These are phyloP conservation scores for Montipora foliosa DNA, from an alignment of 64 coral and sea anemone species.

Conservation along the genomic window DNA sequence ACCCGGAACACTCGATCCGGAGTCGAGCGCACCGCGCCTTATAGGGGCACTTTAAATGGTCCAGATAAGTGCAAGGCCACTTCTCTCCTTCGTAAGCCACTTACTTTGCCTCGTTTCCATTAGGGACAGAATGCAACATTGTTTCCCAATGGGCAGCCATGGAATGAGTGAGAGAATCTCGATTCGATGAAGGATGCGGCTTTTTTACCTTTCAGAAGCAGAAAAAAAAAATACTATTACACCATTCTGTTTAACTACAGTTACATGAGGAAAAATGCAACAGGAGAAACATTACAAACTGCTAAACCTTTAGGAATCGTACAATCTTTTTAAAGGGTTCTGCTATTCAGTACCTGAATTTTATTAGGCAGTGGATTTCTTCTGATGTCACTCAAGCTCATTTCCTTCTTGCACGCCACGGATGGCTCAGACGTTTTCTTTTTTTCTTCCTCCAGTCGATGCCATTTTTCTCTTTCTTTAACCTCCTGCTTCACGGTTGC, in stretches of 20 bases:
- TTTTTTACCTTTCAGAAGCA: conserved; percentile 24
- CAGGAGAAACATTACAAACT: too few species aligned
- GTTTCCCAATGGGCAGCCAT: conserved; percentile 42
- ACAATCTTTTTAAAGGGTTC: neutral
- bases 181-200: neutral
- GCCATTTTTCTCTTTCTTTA: conserved; percentile 16
- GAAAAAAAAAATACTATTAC: too few species aligned
- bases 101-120: conserved; percentile 15
- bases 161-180: conserved; percentile 33
- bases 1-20: too few species aligned
- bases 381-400: conserved; percentile 28
- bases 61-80: too few species aligned
- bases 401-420: conserved; percentile 18
- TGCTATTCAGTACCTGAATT: conserved; percentile 46
- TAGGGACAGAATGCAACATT: neutral
- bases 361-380: conserved; percentile 66
- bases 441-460: conserved; percentile 35
- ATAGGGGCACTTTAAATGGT: too few species aligned
- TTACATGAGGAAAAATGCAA: too few species aligned
- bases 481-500: conserved; percentile 21
- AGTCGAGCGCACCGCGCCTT: too few species aligned
- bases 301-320: too few species aligned
- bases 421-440: conserved; percentile 14
- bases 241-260: too few species aligned
- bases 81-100: neutral